Percentiles rank a stretch among this genome's conserved stretches.
phyloP scores from a whole-genome alignment of 2,797 vertebrate species.

The Poecile montanus region DNA sequence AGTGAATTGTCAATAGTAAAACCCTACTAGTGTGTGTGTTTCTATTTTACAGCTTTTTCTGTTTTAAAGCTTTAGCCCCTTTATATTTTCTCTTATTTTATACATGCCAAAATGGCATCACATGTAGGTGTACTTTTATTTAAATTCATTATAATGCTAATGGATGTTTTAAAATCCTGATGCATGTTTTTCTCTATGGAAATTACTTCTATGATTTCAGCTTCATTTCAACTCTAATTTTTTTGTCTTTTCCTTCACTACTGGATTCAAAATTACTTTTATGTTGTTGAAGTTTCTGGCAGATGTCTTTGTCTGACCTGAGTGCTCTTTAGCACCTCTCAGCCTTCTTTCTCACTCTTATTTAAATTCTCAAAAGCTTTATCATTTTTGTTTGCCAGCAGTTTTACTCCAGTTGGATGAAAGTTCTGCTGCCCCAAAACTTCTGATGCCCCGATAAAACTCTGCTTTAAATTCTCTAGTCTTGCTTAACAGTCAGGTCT shows the following conservation, averaged over 20 bases:
- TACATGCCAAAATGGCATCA: background rate
- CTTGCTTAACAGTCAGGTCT: background rate
- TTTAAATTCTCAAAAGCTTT: constrained; percentile 6
- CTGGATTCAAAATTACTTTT: background rate
- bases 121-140: background rate
- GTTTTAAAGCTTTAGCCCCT: background rate
- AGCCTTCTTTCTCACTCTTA: background rate
- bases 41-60: background rate
- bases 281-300: background rate
- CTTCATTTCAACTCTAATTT: background rate
- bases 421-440: background rate
- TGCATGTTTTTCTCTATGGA: background rate
- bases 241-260: background rate
- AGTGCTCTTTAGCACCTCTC: constrained; percentile 12
- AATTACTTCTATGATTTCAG: background rate
- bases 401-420: background rate
- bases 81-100: background rate
- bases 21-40: background rate
- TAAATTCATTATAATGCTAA: background rate
- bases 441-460: background rate
- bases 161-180: background rate
- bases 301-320: constrained; percentile 34
- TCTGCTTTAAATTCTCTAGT: background rate
- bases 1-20: background rate
- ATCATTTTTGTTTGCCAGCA: background rate